A percentile compares a stretch with the other conserved stretches of the same genome.
These are phyloP conservation scores for Micropoecilia bifurca DNA, from an alignment of 2,797 vertebrate genomes.

Conservation along the genomic window DNA sequence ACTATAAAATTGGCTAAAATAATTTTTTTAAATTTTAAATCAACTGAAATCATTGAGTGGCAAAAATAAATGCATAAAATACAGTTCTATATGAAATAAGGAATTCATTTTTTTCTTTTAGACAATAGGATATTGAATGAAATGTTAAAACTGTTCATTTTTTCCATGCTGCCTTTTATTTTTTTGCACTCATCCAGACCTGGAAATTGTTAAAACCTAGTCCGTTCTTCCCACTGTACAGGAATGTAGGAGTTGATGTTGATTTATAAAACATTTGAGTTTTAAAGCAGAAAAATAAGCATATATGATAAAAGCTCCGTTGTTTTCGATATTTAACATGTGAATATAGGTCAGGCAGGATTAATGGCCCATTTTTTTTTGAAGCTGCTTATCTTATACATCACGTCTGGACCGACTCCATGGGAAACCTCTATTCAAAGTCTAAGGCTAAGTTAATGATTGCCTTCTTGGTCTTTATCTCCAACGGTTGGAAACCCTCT, in stretches of 20 bases:
- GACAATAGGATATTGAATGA: not conserved
- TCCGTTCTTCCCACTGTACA: not conserved
- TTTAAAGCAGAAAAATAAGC: not conserved
- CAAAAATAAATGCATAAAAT: not conserved
- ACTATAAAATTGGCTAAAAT: not conserved
- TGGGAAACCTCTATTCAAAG: slow-evolving; percentile 15
- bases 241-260: not conserved
- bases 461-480: not conserved
- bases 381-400: slow-evolving; percentile 18
- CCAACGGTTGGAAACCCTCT: not conserved
- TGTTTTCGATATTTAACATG: not conserved
- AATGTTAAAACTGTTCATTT: not conserved
- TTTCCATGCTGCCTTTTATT: not conserved
- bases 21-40: no score
- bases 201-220: not conserved
- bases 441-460: slow-evolving; percentile 30
- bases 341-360: slow-evolving; percentile 9
- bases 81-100: not conserved
- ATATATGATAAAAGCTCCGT: not conserved
- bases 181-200: not conserved
- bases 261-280: not conserved
- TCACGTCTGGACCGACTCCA: not conserved
- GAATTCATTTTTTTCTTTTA: not conserved
- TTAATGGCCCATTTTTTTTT: not conserved
- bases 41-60: no score